Conservation (phyloP, 2,888 invertebrate species). For the Chydorus sphaericus region DNA sequence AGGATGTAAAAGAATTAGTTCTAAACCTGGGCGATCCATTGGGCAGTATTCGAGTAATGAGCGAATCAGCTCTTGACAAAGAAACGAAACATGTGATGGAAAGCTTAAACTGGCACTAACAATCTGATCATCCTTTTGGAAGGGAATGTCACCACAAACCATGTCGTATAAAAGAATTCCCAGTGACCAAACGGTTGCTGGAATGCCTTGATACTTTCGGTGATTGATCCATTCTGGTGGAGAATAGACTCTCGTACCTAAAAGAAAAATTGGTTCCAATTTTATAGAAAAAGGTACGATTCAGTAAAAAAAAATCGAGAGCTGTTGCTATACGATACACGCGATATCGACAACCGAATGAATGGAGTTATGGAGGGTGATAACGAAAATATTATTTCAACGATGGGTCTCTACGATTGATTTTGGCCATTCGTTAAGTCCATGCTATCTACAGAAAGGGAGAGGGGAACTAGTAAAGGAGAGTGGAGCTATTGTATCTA, state of each 20-base stretch:
- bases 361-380: background rate
- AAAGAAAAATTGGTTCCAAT: background rate
- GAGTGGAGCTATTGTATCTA: background rate
- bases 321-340: background rate
- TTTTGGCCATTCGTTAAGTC: background rate
- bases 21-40: slow-evolving; percentile 33
- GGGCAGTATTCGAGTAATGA: slow-evolving; percentile 36
- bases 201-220: slow-evolving; percentile 37
- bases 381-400: background rate
- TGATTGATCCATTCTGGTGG: slow-evolving; percentile 45
- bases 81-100: slow-evolving; percentile 20
- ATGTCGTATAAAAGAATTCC: slow-evolving; percentile 45
- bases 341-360: background rate
- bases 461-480: too few relatives aligned
- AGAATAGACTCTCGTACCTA: slow-evolving; percentile 44
- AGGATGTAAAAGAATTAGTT: slow-evolving; percentile 36
- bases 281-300: background rate
- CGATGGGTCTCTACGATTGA: too few relatives aligned
- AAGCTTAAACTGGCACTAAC: slow-evolving; percentile 28
- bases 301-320: too few relatives aligned
- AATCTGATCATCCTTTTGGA: slow-evolving; percentile 42
- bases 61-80: slow-evolving; percentile 38
- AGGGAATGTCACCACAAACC: slow-evolving; percentile 47
- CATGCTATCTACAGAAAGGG: too few relatives aligned
- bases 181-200: slow-evolving; percentile 44